These are phyloP conservation scores for Cetoscarus ocellatus DNA, from an alignment of 2,797 vertebrate genomes.

Conservation along the genomic window DNA sequence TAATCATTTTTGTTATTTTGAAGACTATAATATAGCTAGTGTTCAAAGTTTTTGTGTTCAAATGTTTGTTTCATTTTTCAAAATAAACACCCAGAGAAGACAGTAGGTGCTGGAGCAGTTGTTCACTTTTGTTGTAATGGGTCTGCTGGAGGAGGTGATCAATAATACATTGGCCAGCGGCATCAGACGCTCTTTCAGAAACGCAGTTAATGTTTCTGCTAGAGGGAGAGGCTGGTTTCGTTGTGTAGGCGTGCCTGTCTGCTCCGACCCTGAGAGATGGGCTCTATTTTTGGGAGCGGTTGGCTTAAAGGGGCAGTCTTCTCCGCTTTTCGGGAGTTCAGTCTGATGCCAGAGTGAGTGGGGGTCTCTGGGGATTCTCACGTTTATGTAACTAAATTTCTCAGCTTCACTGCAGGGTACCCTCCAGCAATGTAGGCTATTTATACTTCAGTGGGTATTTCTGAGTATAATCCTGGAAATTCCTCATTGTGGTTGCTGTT, in stretches of 20 bases:
- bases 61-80: not conserved
- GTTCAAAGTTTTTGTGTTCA: not conserved
- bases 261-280: conserved; percentile 50
- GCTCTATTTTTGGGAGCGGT: conserved; percentile 73
- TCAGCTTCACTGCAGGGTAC: conserved; percentile 16
- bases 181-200: conserved; percentile 20
- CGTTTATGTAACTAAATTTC: conserved; percentile 33
- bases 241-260: conserved; percentile 53
- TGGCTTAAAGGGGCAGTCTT: conserved; percentile 54
- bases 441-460: conserved; percentile 23
- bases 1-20: not conserved
- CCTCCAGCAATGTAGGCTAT: conserved; percentile 6
- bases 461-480: conserved; percentile 2
- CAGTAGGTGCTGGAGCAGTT: conserved; percentile 15
- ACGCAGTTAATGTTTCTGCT: conserved; percentile 40
- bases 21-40: not conserved
- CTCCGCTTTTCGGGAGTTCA: conserved; percentile 24
- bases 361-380: conserved; percentile 30
- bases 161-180: conserved; percentile 37
- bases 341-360: conserved; percentile 11
- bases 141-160: conserved; percentile 33
- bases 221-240: conserved; percentile 36
- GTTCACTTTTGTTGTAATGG: conserved; percentile 16
- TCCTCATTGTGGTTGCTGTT: not conserved
- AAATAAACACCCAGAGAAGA: not conserved